phyloP scores from a whole-genome alignment of 2,113 vertebrate species.

The Pygoscelis antarcticus region DNA sequence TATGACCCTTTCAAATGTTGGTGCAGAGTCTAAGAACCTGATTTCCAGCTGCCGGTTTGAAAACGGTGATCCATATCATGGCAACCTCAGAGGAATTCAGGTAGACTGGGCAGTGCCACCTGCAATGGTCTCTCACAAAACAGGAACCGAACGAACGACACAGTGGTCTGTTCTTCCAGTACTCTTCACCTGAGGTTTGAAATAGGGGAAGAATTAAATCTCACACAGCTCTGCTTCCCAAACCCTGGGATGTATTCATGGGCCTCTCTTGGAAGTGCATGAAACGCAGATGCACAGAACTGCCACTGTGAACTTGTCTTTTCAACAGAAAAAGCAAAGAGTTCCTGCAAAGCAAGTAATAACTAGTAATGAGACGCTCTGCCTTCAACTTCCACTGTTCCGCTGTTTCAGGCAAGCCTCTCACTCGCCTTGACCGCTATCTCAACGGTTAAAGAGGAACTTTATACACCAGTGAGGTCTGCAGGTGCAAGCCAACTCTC shows the following conservation, averaged over 20 bases:
- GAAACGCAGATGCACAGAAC: neutral
- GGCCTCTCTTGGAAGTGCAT: neutral
- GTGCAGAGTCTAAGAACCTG: neutral
- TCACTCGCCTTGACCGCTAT: neutral
- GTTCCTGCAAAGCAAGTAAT: neutral
- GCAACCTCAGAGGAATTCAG: neutral
- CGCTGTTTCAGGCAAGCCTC: neutral
- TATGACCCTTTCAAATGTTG: too few relatives aligned
- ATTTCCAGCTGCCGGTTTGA: neutral
- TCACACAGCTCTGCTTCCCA: neutral
- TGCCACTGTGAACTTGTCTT: neutral
- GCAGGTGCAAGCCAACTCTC: neutral
- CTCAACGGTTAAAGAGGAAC: neutral
- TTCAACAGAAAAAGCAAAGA: neutral
- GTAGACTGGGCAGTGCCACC: neutral
- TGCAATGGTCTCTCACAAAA: neutral
- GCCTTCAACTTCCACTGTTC: neutral
- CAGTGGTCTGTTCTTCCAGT: neutral
- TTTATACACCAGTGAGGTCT: neutral
- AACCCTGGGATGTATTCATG: neutral
- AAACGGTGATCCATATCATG: neutral
- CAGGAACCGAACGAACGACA: neutral
- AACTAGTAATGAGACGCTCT: neutral
- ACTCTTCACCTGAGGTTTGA: neutral
- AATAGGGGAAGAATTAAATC: neutral